Percentiles rank a stretch among this genome's conserved stretches.
Conservation (phyloP, 2,797 vertebrate species). For the Bufotes viridis region DNA sequence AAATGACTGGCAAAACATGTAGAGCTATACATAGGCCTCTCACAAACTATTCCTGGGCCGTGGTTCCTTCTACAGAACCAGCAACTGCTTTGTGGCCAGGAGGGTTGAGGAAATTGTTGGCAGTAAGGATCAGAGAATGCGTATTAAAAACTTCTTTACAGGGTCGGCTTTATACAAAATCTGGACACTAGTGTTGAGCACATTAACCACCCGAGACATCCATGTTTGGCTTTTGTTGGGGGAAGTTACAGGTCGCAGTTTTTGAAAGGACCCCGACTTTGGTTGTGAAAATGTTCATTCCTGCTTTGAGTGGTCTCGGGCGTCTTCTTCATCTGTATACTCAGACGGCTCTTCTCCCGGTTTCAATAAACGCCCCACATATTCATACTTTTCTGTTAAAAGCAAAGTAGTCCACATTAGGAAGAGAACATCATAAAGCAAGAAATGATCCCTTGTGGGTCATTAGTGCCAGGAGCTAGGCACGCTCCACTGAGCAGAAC, state of each 20-base stretch:
- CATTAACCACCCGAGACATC: slow-evolving; percentile 73
- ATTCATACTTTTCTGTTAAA: slow-evolving; percentile 96
- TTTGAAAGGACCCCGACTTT: slow-evolving; percentile 88
- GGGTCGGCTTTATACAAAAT: slow-evolving; percentile 75
- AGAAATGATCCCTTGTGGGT: not conserved
- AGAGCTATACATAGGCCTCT: slow-evolving; percentile 42
- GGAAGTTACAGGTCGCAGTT: slow-evolving; percentile 78
- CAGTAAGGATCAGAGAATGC: slow-evolving; percentile 73
- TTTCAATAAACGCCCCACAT: slow-evolving; percentile 95
- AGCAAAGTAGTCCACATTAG: slow-evolving; percentile 49
- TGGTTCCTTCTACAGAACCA: slow-evolving; percentile 61
- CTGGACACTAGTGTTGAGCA: slow-evolving; percentile 75
- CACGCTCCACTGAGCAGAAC: not conserved
- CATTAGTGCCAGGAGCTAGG: not conserved
- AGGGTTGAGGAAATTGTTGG: slow-evolving; percentile 68
- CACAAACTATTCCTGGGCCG: slow-evolving; percentile 70
- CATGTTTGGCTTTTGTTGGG: slow-evolving; percentile 67
- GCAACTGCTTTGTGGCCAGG: slow-evolving; percentile 70
- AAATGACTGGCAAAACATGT: slow-evolving; percentile 69
- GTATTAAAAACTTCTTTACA: slow-evolving; percentile 76
- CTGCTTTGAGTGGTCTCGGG: slow-evolving; percentile 97
- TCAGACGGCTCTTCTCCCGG: slow-evolving; percentile 98
- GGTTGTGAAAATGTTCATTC: slow-evolving; percentile 89
- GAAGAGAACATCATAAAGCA: not conserved
- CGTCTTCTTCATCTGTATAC: slow-evolving; percentile 98